Conservation (phyloP, 2,888 invertebrate species). For the Drosophila testacea region DNA sequence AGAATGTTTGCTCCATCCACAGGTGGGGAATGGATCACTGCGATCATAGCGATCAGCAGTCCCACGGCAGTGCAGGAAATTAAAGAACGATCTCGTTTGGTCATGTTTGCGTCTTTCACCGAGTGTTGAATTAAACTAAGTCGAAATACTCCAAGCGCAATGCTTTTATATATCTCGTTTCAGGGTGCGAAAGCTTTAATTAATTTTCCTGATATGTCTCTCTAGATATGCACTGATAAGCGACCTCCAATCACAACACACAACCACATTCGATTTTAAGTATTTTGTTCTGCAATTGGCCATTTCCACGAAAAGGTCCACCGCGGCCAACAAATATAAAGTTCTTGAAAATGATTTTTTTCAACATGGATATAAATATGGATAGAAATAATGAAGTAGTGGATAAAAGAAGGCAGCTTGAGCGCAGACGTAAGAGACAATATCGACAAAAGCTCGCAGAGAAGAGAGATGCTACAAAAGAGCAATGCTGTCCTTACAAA, state of each 20-base stretch:
- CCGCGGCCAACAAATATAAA: too few relatives aligned
- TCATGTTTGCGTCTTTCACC: slow-evolving; percentile 27
- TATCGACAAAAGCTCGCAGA: too few relatives aligned
- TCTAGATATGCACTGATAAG: slow-evolving; percentile 29
- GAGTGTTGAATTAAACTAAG: slow-evolving; percentile 8
- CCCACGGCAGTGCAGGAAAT: slow-evolving; percentile 43
- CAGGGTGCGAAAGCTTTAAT: slow-evolving; percentile 2
- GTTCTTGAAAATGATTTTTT: too few relatives aligned
- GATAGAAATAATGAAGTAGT: too few relatives aligned
- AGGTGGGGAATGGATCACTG: slow-evolving; percentile 31
- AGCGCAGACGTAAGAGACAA: too few relatives aligned
- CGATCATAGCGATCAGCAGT: slow-evolving; percentile 50
- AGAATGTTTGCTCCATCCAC: slow-evolving; percentile 77
- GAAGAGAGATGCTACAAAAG: too few relatives aligned
- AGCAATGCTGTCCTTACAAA: too few relatives aligned
- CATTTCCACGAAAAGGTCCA: too few relatives aligned
- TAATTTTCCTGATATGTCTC: slow-evolving; percentile 30
- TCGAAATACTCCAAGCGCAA: background rate
- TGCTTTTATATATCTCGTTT: slow-evolving; percentile 33
- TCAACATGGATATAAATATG: too few relatives aligned
- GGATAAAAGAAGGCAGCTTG: too few relatives aligned
- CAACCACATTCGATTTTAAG: slow-evolving; percentile 12
- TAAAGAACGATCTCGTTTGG: background rate
- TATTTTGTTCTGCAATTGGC: slow-evolving; percentile 13
- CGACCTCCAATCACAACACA: slow-evolving; percentile 13